phyloP scores from a whole-genome alignment of 2,888 invertebrate species.

The Theodoxus fluviatilis region DNA sequence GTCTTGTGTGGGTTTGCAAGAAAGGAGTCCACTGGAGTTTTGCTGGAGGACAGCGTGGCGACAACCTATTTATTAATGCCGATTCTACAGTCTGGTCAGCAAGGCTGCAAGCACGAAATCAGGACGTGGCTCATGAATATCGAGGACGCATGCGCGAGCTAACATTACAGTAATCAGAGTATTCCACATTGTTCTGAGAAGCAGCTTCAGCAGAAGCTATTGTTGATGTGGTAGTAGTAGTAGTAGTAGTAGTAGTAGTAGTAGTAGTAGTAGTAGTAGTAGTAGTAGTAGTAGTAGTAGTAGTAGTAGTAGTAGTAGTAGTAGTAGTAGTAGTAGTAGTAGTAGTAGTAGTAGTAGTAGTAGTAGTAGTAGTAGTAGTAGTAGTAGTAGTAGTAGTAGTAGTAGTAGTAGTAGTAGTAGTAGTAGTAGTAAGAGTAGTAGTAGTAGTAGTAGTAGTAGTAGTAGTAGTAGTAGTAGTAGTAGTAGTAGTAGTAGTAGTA shows the following conservation, averaged over 20 bases:
- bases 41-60: too few species aligned
- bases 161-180: too few species aligned
- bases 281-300: constrained; percentile 25
- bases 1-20: too few species aligned
- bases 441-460: neutral
- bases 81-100: too few species aligned
- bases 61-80: too few species aligned
- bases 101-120: too few species aligned
- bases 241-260: constrained; percentile 22
- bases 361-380: constrained; percentile 21
- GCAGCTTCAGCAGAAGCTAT: too few species aligned
- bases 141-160: too few species aligned
- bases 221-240: constrained; percentile 21
- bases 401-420: constrained; percentile 21
- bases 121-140: too few species aligned
- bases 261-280: constrained; percentile 17
- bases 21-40: too few species aligned
- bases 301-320: constrained; percentile 24
- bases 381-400: constrained; percentile 21
- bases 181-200: too few species aligned
- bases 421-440: constrained; percentile 10
- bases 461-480: neutral
- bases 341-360: constrained; percentile 22
- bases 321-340: constrained; percentile 21
- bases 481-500: constrained; percentile 7